Base-by-base conservation (phyloP, 2,113 vertebrate genomes). In the Heteronetta atricapilla region DNA sequence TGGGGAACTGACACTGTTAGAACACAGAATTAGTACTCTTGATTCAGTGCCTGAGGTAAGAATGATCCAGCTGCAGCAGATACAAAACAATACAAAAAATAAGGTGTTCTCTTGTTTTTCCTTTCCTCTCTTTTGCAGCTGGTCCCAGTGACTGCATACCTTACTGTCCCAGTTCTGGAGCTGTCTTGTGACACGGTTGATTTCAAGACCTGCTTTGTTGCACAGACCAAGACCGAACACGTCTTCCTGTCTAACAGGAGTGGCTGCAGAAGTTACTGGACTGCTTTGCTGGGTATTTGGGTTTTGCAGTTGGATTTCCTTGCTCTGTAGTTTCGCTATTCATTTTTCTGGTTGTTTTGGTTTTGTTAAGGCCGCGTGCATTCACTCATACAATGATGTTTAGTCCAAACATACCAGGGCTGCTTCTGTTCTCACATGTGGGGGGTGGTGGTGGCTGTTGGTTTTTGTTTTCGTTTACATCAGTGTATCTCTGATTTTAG, bases 201-300 rank as follows among this genome's bases (percentile, higher is more conserved):
- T 96, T 99, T 99, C 22, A 98, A 98, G 36, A 98, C 95, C 73
- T 99, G 99, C 95, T 98, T 97, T 12, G 97, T 99, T 70, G 98
- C 97, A 20, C 96, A 98, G 76, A 96, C 58, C 20, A 94, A 85
- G 88, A 95, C 91, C 26, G 96, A 92, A 94, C 98, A 98, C 5
- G 94, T 99, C 33, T 96, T 92, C 50, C 96, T 99, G 29, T 88
- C 86, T 59, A 98, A 98, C 95, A 93, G 83, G 62, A 98, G 99
- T 0, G 10, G 96, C 60, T 99, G 98, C 58, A 95, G 82, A 68
- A 98, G 98, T 46, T 98, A 95, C 97, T 99, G 99, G 99, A 95
- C 95, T 3, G 97, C 98, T 83, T 14, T 97, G 26, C 95, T 98
- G 86, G 98, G 99, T 99, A 98, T 42, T 78, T 78, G 78, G 44